These are phyloP conservation scores for Choreutis nemorana DNA, from an alignment of 2,888 invertebrate species.

Conservation along the genomic window DNA sequence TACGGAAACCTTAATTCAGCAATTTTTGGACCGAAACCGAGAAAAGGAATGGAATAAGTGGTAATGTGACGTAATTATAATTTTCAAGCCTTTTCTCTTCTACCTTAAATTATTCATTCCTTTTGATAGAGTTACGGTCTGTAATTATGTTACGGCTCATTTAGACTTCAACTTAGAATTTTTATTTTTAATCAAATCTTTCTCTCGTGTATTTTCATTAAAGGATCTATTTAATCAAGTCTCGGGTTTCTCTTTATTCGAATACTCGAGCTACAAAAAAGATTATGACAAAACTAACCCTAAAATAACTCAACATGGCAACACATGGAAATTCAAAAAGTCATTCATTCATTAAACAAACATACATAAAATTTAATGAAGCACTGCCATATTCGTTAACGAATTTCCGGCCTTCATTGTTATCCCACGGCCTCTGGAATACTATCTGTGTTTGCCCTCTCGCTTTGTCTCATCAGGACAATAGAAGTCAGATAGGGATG, in stretches of 20 bases:
- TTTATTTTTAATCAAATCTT: too few species aligned
- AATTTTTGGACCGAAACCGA: slow-evolving; percentile 44
- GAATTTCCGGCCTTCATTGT: slow-evolving; percentile 57
- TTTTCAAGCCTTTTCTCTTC: slow-evolving; percentile 6
- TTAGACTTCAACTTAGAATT: too few species aligned
- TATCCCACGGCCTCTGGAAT: slow-evolving; percentile 32
- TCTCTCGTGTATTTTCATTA: too few species aligned
- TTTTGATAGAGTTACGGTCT: too few species aligned
- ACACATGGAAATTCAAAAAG: slow-evolving; percentile 55
- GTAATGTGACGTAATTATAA: slow-evolving; percentile 16
- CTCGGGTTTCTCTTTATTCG: slow-evolving; percentile 4
- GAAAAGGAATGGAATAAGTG: slow-evolving; percentile 29
- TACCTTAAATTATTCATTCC: too few species aligned
- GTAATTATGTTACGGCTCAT: too few species aligned
- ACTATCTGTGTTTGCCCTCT: too few species aligned
- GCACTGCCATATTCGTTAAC: slow-evolving; percentile 57
- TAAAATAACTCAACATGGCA: slow-evolving; percentile 20
- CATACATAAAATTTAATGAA: slow-evolving; percentile 61
- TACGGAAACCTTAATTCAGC: slow-evolving; percentile 49
- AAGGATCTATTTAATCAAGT: too few species aligned
- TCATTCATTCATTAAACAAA: slow-evolving; percentile 58
- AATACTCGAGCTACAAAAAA: slow-evolving; percentile 2
- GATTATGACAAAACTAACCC: too few species aligned
- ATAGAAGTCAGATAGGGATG: slow-evolving; percentile 20
- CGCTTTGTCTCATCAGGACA: slow-evolving; percentile 19